These are phyloP conservation scores for Diorhabda carinulata DNA, from an alignment of 1,140 invertebrate species.

Conservation along the genomic window DNA sequence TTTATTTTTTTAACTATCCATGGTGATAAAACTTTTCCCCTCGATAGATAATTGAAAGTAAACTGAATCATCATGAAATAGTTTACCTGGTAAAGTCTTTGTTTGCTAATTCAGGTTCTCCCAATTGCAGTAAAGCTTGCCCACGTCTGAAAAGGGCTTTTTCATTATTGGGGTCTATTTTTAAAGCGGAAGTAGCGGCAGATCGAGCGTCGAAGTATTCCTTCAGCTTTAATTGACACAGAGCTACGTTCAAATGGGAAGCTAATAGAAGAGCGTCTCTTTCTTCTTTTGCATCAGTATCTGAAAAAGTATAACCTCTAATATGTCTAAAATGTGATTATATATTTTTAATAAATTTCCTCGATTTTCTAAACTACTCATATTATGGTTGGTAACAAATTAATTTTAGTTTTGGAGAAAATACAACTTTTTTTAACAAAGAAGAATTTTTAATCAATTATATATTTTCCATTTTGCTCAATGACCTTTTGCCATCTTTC, in stretches of 20 bases:
- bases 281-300: constrained; percentile 43
- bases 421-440: too few relatives aligned
- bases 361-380: too few relatives aligned
- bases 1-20: too few relatives aligned
- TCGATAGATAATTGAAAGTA: too few relatives aligned
- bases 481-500: too few relatives aligned
- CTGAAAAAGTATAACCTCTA: constrained; percentile 18
- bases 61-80: neutral
- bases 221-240: constrained; percentile 82
- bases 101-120: constrained; percentile 75
- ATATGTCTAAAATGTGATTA: too few relatives aligned
- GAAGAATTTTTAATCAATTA: too few relatives aligned
- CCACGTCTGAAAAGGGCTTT: constrained; percentile 90
- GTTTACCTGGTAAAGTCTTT: constrained; percentile 65
- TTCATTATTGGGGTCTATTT: constrained; percentile 73
- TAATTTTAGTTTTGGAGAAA: too few relatives aligned
- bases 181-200: constrained; percentile 65
- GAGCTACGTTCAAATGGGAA: constrained; percentile 76
- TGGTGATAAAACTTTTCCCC: too few relatives aligned
- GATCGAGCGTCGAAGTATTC: constrained; percentile 69
- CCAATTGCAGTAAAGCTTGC: constrained; percentile 70
- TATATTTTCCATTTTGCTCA: too few relatives aligned
- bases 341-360: too few relatives aligned
- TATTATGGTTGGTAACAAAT: too few relatives aligned
- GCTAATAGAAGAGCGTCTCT: constrained; percentile 65